A percentile compares a stretch with the other conserved stretches of the same genome.
These are phyloP conservation scores for Phalacrocorax brasilianus DNA, from an alignment of 2,113 vertebrate species.

Conservation along the genomic window DNA sequence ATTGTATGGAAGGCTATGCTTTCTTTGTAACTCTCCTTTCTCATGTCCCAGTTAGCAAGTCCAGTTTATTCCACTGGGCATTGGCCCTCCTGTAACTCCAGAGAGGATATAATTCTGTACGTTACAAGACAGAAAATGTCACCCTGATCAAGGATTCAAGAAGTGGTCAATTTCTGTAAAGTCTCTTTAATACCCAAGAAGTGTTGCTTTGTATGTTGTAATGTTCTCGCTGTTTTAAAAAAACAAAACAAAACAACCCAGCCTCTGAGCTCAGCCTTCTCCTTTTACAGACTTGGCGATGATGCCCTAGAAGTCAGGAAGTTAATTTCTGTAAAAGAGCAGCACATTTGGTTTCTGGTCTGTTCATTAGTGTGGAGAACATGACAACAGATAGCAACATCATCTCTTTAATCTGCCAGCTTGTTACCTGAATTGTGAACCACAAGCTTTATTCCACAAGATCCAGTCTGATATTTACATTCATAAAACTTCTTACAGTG, in stretches of 20 bases:
- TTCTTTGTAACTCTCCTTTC: not conserved
- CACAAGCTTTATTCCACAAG: not conserved
- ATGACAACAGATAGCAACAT: not conserved
- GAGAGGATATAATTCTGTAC: not conserved
- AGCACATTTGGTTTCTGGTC: not conserved
- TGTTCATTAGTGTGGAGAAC: not conserved
- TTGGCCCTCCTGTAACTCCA: not conserved
- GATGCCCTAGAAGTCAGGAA: not conserved
- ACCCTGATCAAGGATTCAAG: not conserved
- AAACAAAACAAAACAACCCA: not conserved
- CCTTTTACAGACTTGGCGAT: not conserved
- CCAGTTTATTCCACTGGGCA: not conserved
- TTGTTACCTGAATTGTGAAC: not conserved
- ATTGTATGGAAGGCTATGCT: not conserved
- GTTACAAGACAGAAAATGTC: not conserved
- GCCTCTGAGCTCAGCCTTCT: not conserved
- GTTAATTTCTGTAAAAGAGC: not conserved
- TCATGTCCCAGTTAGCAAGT: not conserved
- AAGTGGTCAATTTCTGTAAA: not conserved
- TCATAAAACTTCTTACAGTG: not conserved
- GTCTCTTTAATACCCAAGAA: not conserved
- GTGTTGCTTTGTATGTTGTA: not conserved
- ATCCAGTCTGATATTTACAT: not conserved
- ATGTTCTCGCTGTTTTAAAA: not conserved
- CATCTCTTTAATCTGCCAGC: not conserved